A percentile compares a stretch with the other conserved stretches of the same genome.
phyloP scores from a whole-genome alignment of 1,140 invertebrate species.

The Philopotamus ludificatus region DNA sequence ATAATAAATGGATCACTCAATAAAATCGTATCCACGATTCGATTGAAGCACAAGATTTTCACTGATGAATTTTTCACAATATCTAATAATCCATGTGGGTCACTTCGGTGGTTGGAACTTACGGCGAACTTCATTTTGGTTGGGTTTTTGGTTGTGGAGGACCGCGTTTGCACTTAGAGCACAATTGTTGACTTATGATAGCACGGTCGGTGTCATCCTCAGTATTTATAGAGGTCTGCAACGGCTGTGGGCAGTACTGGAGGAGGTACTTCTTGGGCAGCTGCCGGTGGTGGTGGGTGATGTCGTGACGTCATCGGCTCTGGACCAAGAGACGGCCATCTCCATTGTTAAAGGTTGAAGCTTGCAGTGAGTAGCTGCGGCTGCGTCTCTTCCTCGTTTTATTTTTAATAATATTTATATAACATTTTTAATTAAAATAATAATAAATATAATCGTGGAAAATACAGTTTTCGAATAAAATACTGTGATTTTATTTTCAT shows the following conservation, averaged over 20 bases:
- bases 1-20: too few species aligned
- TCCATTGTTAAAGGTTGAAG: neutral
- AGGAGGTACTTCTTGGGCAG: constrained; percentile 14
- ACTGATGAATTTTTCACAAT: too few species aligned
- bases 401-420: neutral
- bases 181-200: constrained; percentile 37
- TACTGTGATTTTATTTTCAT: too few species aligned
- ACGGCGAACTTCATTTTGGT: constrained; percentile 37
- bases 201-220: constrained; percentile 38
- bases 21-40: too few species aligned
- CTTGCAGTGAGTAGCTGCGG: too few species aligned
- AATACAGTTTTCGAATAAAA: neutral
- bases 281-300: neutral
- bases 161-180: constrained; percentile 33
- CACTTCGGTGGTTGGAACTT: constrained; percentile 26
- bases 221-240: constrained; percentile 36
- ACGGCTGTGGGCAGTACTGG: constrained; percentile 31
- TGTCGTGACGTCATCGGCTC: neutral
- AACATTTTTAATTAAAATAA: neutral
- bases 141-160: constrained; percentile 6
- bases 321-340: neutral
- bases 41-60: too few species aligned
- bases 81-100: too few species aligned
- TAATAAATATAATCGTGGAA: too few species aligned
- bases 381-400: neutral